Base-by-base conservation (phyloP, 2,888 invertebrate genomes). In the Eudemis profundana region DNA sequence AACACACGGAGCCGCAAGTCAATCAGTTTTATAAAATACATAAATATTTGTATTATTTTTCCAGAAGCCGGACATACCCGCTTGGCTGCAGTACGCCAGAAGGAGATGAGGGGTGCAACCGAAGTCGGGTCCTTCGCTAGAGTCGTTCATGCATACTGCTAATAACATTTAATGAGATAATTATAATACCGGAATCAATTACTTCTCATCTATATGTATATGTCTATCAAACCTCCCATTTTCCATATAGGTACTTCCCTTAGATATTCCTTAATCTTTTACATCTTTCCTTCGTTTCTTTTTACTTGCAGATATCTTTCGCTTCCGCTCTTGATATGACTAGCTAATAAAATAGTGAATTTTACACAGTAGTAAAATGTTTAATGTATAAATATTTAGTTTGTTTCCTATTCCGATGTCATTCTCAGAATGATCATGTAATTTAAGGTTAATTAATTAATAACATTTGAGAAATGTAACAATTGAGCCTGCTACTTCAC, bases 81-180 rank as follows among this genome's bases (percentile, higher is more conserved):
- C 90, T 1, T 92, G 92, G 74, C 90, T 98, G 79, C 96, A 98
- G 93, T 98, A 98, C 83, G 96, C 98, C 57, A 97, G 98, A 87
- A 98, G 98, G 76, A 97, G 97, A 88, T 98, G 98, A 89, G 98
- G 96, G 42, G 97, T 97, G 68, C 97, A 97, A 87, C 90, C 96
- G 68, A 69, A 74, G 69, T 76, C 75, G 79, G 75, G 72, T 75
- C 81, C 76, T 71, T 74, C 72, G 76, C 70, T 73, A 72, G 74
- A 75, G 77, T 78, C 76, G 79, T 83, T 82, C 79, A 77, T 82
- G 79, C 80, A 78, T 73, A 77, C 78, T 79, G 74, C 77, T 73
- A 78, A 72, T 73, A 78, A 71, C 75, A 78, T 75, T 74, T 70
- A 51, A 56, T 60, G 59, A 65, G 29, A 44, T 57, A 64, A 57